Conservation (phyloP, 2,888 invertebrate species). For the Oxystoma pomonae region DNA sequence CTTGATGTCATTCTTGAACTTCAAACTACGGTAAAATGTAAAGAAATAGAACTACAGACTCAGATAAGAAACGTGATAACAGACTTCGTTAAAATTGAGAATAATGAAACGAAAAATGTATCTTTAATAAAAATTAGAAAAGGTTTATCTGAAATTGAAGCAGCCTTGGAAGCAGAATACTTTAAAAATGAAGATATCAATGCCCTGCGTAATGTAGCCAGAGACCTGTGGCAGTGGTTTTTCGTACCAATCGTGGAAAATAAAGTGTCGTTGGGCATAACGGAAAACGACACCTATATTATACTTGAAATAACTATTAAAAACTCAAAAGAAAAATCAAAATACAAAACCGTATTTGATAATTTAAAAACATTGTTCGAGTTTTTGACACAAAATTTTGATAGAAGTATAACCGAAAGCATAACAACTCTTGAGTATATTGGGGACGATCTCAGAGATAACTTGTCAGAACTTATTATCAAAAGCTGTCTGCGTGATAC, state of each 20-base stretch:
- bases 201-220: slow-evolving; percentile 56
- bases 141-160: slow-evolving; percentile 43
- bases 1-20: slow-evolving; percentile 53
- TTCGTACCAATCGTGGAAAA: slow-evolving; percentile 55
- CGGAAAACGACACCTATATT: slow-evolving; percentile 33
- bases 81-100: slow-evolving; percentile 48
- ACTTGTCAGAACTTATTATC: slow-evolving; percentile 63
- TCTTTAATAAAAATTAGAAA: slow-evolving; percentile 45
- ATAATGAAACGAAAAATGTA: slow-evolving; percentile 39
- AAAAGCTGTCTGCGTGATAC: slow-evolving; percentile 71
- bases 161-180: slow-evolving; percentile 45
- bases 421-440: slow-evolving; percentile 54
- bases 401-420: slow-evolving; percentile 47
- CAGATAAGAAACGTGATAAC: slow-evolving; percentile 49
- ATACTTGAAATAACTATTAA: slow-evolving; percentile 42
- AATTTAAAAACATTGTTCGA: slow-evolving; percentile 56
- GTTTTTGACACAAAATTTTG: slow-evolving; percentile 56
- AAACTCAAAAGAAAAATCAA: slow-evolving; percentile 45
- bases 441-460: slow-evolving; percentile 53
- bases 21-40: slow-evolving; percentile 47
- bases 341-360: slow-evolving; percentile 54
- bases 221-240: slow-evolving; percentile 55
- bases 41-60: slow-evolving; percentile 40
- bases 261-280: slow-evolving; percentile 12
- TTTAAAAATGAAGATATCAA: slow-evolving; percentile 40